A percentile compares a stretch with the other conserved stretches of the same genome.
Evolutionary conservation across 23 tunicate species (phyloP).

Genomic region (Trididemnum nubilum): DNA sequence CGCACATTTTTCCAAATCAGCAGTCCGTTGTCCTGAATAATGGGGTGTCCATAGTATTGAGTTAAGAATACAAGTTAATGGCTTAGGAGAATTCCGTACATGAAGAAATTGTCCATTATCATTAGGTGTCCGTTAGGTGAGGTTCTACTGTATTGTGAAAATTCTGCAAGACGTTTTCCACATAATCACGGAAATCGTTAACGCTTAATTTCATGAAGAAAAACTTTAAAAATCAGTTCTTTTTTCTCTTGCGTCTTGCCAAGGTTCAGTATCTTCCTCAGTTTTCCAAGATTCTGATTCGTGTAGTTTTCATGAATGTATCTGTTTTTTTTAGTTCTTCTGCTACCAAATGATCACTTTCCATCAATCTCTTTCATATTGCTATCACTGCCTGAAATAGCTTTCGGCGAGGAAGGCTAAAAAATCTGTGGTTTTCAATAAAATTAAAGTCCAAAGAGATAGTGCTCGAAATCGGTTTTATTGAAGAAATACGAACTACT

Average conservation of each 20-base stretch:
- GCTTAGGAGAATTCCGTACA: too few relatives aligned
- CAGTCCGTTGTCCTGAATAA: too few relatives aligned
- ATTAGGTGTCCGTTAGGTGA: too few relatives aligned
- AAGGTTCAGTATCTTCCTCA: conserved; percentile 38
- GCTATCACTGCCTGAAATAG: conserved; percentile 11
- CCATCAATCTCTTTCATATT: conserved; percentile 36
- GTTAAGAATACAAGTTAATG: too few relatives aligned
- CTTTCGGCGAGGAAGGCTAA: too few relatives aligned
- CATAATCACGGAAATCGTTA: conserved; percentile 21
- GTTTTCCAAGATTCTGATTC: conserved; percentile 25
- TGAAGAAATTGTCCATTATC: too few relatives aligned
- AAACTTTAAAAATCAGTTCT: background rate
- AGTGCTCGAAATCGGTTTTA: too few relatives aligned
- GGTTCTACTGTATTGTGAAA: too few relatives aligned
- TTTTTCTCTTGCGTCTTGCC: conserved; percentile 33
- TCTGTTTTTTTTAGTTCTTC: conserved; percentile 11
- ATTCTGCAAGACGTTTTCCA: conserved; percentile 1
- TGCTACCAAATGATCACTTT: conserved; percentile 29
- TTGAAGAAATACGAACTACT: too few relatives aligned
- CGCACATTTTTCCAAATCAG: too few relatives aligned
- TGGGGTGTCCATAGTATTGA: too few relatives aligned
- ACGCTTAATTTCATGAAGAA: conserved; percentile 8
- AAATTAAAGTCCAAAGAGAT: conserved; percentile 14
- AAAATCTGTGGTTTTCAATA: conserved; percentile 22
- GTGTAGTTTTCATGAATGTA: conserved; percentile 12